Evolutionary conservation across 2,113 vertebrate species (phyloP).

Genomic region (Sorex fumeus): DNA sequence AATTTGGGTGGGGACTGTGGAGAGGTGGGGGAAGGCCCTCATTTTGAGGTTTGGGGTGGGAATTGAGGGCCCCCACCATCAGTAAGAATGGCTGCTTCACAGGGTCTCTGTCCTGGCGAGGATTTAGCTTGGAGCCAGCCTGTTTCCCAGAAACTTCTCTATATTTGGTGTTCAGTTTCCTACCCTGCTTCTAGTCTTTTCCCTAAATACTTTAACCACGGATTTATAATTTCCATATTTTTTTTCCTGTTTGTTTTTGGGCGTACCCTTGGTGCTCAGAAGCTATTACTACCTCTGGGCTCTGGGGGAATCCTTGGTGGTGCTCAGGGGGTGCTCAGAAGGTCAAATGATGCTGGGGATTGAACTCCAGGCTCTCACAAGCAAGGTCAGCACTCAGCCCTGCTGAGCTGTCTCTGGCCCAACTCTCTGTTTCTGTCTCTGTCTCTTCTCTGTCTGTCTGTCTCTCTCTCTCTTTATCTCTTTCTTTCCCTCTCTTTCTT

Average conservation of each 20-base stretch:
- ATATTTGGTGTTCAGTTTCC: constrained; percentile 56
- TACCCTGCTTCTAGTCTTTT: constrained; percentile 39
- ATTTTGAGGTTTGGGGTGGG: constrained; percentile 77
- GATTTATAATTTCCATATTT: constrained; percentile 4
- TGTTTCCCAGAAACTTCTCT: constrained; percentile 57
- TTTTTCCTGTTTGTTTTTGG: background rate
- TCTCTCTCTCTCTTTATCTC: too few species aligned
- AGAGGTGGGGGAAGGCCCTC: constrained; percentile 41
- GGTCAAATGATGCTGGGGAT: too few species aligned
- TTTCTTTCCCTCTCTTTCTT: too few species aligned
- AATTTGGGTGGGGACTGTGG: constrained; percentile 76
- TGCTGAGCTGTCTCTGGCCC: too few species aligned
- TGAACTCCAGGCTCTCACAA: too few species aligned
- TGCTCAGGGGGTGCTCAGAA: too few species aligned
- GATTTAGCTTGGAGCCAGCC: background rate
- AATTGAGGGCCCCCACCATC: constrained; percentile 25
- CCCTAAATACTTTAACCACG: background rate
- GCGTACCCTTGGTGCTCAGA: too few species aligned
- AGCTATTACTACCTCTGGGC: too few species aligned
- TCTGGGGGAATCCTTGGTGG: too few species aligned
- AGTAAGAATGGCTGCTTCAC: background rate
- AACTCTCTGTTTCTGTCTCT: too few species aligned
- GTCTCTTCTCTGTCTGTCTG: too few species aligned
- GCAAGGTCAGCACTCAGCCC: too few species aligned
- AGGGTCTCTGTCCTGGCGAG: constrained; percentile 36